Evolutionary conservation across 2,797 vertebrate species (phyloP).

Genomic region (Setipinna tenuifilis): DNA sequence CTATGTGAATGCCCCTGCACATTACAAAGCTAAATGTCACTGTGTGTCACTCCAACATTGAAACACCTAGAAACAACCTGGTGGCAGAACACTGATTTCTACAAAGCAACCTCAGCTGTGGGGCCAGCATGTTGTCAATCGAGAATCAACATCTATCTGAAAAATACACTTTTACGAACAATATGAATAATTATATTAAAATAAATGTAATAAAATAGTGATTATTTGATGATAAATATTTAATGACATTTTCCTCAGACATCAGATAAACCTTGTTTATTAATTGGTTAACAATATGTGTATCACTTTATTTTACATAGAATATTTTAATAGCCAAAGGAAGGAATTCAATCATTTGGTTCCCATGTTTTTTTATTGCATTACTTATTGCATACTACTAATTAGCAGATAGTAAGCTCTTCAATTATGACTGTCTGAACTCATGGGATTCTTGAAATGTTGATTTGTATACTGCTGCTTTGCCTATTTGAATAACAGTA

Average conservation of each 20-base stretch:
- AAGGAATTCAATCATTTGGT: not conserved
- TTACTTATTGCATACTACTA: not conserved
- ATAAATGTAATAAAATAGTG: too few species aligned
- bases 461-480: not conserved
- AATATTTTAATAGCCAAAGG: not conserved
- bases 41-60: constrained; percentile 18
- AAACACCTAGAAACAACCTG: not conserved
- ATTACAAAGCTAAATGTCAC: constrained; percentile 32
- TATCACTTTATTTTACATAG: not conserved
- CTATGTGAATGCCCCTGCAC: constrained; percentile 8
- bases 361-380: not conserved
- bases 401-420: not conserved
- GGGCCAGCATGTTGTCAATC: not conserved
- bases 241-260: too few species aligned
- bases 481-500: too few species aligned
- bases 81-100: not conserved
- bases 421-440: not conserved
- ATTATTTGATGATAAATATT: too few species aligned
- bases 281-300: not conserved
- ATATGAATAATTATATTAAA: too few species aligned
- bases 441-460: not conserved
- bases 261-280: too few species aligned
- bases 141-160: too few species aligned
- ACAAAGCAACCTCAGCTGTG: not conserved
- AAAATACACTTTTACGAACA: too few species aligned